Evolutionary conservation across 2,113 vertebrate genomes (phyloP).

Genomic region (Rhinolophus ferrumequinum): DNA sequence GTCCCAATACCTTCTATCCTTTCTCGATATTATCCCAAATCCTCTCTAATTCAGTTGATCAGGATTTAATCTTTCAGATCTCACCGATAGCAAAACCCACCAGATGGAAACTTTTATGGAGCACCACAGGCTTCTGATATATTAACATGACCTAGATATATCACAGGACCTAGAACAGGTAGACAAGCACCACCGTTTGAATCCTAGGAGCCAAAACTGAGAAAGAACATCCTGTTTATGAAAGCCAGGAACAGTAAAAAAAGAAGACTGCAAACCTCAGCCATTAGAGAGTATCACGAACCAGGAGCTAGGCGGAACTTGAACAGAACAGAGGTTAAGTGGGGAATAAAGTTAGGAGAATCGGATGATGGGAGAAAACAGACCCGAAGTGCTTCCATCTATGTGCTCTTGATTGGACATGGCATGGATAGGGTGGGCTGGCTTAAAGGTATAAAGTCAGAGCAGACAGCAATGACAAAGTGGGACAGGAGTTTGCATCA

Average conservation of each 20-base stretch:
- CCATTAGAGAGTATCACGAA: neutral
- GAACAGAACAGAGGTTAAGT: conserved; percentile 18
- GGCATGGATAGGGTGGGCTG: neutral
- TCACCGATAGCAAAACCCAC: neutral
- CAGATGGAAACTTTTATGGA: neutral
- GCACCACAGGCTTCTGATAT: neutral
- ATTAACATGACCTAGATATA: neutral
- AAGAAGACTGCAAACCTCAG: neutral
- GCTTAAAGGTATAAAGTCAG: neutral
- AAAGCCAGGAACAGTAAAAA: neutral
- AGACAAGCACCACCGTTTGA: neutral
- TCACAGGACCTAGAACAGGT: neutral
- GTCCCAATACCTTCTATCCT: neutral
- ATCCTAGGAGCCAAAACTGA: neutral
- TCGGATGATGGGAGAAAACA: neutral
- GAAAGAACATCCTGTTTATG: neutral
- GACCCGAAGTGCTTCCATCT: neutral
- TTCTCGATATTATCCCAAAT: conserved; percentile 35
- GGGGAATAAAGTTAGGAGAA: neutral
- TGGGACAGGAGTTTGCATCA: neutral
- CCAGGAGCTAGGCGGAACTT: neutral
- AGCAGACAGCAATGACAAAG: neutral
- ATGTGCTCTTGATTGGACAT: neutral
- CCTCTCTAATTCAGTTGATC: neutral
- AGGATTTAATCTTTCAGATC: conserved; percentile 4